Conservation (phyloP, 2,113 vertebrate genomes). For the Podocnemis expansa region DNA sequence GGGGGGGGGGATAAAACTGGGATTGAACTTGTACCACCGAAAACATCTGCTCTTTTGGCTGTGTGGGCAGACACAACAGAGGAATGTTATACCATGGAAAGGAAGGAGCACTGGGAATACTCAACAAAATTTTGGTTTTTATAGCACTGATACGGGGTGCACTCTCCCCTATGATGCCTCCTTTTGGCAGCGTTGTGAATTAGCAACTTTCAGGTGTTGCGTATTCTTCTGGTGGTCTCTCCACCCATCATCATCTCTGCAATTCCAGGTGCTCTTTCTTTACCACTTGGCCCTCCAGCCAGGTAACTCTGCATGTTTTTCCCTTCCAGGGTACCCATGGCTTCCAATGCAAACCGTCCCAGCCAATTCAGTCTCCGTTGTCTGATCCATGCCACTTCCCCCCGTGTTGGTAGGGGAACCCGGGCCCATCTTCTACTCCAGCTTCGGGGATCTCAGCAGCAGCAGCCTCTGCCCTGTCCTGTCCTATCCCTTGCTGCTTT, state of each 20-base stretch:
- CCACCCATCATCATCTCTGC: not conserved
- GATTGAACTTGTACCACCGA: not conserved
- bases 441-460: not conserved
- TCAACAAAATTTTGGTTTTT: not conserved
- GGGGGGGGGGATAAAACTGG: not conserved
- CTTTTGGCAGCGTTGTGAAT: not conserved
- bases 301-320: not conserved
- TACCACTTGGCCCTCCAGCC: not conserved
- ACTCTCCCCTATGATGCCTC: not conserved
- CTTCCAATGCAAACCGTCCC: not conserved
- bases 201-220: not conserved
- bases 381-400: not conserved
- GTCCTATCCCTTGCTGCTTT: no score
- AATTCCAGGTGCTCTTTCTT: not conserved
- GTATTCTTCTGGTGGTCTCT: not conserved
- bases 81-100: not conserved
- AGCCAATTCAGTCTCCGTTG: not conserved
- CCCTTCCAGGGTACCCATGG: not conserved
- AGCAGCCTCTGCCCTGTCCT: not conserved
- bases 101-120: not conserved
- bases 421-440: not conserved
- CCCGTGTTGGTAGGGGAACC: not conserved
- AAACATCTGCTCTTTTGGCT: not conserved
- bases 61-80: not conserved
- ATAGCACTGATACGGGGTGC: not conserved